Conservation (phyloP, 2,888 invertebrate genomes). For the Aphrophora alni region DNA sequence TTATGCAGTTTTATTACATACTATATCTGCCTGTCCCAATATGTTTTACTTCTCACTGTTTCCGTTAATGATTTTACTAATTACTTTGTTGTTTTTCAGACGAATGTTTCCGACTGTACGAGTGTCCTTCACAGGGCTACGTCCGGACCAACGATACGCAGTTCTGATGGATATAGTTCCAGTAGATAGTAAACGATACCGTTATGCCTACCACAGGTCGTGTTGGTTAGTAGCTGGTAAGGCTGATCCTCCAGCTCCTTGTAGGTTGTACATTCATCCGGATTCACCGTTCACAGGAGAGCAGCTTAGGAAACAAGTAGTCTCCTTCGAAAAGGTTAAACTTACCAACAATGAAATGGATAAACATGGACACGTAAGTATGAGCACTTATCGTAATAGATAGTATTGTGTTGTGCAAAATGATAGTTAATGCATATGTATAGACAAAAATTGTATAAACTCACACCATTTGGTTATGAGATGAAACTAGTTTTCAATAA, state of each 20-base stretch:
- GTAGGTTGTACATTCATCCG: conserved; percentile 77
- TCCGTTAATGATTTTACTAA: too few species aligned
- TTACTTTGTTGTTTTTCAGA: conserved; percentile 60
- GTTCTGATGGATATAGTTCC: conserved; percentile 82
- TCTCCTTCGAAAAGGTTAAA: conserved; percentile 85
- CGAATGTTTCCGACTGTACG: conserved; percentile 84
- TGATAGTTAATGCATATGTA: too few species aligned
- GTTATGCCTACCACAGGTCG: conserved; percentile 83
- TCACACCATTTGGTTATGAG: too few species aligned
- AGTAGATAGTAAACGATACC: conserved; percentile 75
- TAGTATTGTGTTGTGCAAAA: neutral
- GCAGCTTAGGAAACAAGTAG: conserved; percentile 77
- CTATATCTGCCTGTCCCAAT: too few species aligned
- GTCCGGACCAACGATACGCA: conserved; percentile 70
- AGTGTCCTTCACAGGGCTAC: conserved; percentile 73
- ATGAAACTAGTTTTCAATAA: too few species aligned
- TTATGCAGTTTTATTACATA: too few species aligned
- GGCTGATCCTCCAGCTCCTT: conserved; percentile 77
- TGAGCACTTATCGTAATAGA: too few species aligned
- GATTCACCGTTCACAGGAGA: conserved; percentile 83
- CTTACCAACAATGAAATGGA: conserved; percentile 85
- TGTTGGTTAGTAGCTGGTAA: conserved; percentile 85
- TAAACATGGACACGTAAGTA: conserved; percentile 75
- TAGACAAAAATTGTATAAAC: too few species aligned
- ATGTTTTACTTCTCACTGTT: too few species aligned